A percentile compares a stretch with the other conserved stretches of the same genome.
These are phyloP conservation scores for Acronicta psi DNA, from an alignment of 2,888 invertebrate species.

Conservation along the genomic window DNA sequence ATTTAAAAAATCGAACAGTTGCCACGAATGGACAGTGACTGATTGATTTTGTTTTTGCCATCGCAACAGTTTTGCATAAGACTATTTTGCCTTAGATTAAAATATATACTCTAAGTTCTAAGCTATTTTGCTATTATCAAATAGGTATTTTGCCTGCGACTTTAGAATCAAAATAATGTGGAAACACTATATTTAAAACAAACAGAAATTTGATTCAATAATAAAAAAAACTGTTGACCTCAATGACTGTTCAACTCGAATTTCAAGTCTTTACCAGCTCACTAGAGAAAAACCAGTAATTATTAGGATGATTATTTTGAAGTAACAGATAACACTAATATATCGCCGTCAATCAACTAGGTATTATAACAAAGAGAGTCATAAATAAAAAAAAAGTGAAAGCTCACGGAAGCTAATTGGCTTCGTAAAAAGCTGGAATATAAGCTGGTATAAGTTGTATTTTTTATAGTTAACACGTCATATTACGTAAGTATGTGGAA, in stretches of 20 bases:
- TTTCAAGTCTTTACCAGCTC: background rate
- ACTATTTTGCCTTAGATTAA: too few relatives aligned
- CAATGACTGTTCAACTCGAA: conserved; percentile 9
- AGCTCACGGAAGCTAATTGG: conserved; percentile 58
- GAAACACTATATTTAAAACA: too few relatives aligned
- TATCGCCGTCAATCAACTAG: conserved; percentile 37
- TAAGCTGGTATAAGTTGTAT: conserved; percentile 6
- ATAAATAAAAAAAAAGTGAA: conserved; percentile 57
- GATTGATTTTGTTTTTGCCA: too few relatives aligned
- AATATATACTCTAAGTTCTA: too few relatives aligned
- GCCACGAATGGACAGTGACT: too few relatives aligned
- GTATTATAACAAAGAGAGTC: conserved; percentile 37
- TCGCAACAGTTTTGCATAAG: too few relatives aligned
- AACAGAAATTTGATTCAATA: too few relatives aligned
- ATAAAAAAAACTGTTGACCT: background rate
- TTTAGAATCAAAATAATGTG: too few relatives aligned
- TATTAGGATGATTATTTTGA: conserved; percentile 17
- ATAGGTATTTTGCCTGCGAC: too few relatives aligned
- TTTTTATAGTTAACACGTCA: conserved; percentile 2
- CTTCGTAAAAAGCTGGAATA: conserved; percentile 30
- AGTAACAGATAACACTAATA: conserved; percentile 20
- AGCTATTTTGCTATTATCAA: too few relatives aligned
- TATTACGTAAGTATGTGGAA: background rate
- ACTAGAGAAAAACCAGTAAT: background rate
- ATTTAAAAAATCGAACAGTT: too few relatives aligned